Evolutionary conservation across 2,113 vertebrate species (phyloP).

Genomic region (Calypte anna): DNA sequence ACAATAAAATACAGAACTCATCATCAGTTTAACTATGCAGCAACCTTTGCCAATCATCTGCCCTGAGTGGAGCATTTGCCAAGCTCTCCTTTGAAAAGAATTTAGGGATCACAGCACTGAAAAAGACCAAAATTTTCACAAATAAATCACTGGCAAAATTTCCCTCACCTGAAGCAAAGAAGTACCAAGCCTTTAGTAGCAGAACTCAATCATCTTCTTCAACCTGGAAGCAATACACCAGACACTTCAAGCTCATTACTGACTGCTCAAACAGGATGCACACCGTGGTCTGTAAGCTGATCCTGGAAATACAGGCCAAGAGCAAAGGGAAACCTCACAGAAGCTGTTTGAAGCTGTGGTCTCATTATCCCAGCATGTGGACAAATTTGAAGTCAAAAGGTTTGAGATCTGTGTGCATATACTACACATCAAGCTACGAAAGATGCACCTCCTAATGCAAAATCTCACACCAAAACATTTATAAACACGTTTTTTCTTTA

Average conservation of each 20-base stretch:
- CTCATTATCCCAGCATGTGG: background rate
- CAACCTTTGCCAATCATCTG: background rate
- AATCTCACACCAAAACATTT: background rate
- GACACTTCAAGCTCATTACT: background rate
- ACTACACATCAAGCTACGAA: background rate
- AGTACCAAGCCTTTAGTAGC: background rate
- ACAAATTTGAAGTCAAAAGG: background rate
- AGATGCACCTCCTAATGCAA: background rate
- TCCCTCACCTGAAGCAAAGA: background rate
- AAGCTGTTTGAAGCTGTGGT: background rate
- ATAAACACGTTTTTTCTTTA: background rate
- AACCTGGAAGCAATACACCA: background rate
- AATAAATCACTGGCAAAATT: background rate
- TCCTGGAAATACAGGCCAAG: background rate
- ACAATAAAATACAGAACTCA: background rate
- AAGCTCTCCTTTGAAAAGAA: background rate
- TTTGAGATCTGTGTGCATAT: background rate
- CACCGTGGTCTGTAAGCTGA: background rate
- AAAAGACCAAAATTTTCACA: background rate
- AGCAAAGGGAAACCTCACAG: constrained; percentile 6
- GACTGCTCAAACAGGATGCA: background rate
- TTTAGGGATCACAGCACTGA: background rate
- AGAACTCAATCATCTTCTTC: background rate
- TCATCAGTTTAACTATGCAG: background rate
- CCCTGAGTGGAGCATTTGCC: background rate